phyloP scores from a whole-genome alignment of 2,797 vertebrate genomes.

The Spheniscus humboldti region DNA sequence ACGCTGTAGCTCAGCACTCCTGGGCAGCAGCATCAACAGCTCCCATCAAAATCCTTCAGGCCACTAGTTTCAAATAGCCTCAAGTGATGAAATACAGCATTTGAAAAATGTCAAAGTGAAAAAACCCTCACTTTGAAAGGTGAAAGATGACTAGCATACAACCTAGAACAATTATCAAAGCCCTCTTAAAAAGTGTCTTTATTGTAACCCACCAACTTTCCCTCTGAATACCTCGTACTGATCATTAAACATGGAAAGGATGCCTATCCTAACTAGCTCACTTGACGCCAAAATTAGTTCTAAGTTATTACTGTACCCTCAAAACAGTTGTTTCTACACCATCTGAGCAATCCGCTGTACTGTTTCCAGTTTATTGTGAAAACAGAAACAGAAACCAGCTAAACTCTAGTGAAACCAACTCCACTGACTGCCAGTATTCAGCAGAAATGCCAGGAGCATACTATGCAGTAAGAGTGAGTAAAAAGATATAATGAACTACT shows the following conservation, averaged over 20 bases:
- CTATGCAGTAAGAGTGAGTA: rapidly evolving
- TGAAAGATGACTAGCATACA: background rate
- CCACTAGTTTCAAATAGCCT: background rate
- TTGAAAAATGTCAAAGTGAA: background rate
- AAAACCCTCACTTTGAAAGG: background rate
- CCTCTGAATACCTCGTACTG: background rate
- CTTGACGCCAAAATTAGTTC: background rate
- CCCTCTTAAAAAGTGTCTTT: background rate
- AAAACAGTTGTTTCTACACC: background rate
- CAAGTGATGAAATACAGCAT: background rate
- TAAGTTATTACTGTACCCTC: background rate
- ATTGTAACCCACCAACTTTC: background rate
- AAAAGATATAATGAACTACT: rapidly evolving
- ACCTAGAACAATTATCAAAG: background rate
- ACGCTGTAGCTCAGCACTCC: background rate
- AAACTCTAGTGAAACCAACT: background rate
- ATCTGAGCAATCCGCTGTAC: background rate
- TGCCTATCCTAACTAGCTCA: too few relatives aligned
- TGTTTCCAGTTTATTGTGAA: background rate
- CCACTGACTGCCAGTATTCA: rapidly evolving
- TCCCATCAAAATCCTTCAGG: background rate
- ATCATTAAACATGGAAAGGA: background rate
- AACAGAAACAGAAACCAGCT: background rate
- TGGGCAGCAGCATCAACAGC: background rate
- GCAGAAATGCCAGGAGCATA: background rate